Evolutionary conservation across 2,113 vertebrate species (phyloP).

Genomic region (Lepidothrix coronata): DNA sequence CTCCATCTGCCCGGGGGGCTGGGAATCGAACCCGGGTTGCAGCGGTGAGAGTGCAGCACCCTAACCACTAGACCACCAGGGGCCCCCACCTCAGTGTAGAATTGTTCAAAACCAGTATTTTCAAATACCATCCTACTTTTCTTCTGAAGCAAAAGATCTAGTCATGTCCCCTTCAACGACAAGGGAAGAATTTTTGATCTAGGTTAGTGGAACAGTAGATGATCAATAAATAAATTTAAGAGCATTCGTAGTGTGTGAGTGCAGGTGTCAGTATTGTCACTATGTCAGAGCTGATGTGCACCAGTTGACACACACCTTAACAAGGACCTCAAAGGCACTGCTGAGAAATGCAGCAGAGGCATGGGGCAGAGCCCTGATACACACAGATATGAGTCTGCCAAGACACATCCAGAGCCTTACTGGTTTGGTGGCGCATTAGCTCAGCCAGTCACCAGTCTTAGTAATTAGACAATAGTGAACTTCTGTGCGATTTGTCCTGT

Average conservation of each 20-base stretch:
- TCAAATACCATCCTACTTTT: neutral
- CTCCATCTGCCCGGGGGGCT: no score
- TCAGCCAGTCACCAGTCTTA: neutral
- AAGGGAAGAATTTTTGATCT: neutral
- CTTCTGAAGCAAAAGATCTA: neutral
- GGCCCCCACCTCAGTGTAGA: neutral
- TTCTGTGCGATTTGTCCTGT: neutral
- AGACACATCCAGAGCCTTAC: neutral
- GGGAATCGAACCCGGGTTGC: no score
- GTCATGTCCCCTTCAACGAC: neutral
- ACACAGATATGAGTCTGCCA: neutral
- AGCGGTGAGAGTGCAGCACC: no score
- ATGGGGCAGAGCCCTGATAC: neutral
- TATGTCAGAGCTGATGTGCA: rapidly evolving
- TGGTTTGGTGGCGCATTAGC: neutral
- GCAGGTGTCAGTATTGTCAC: neutral
- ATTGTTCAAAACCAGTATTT: neutral
- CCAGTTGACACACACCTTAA: neutral
- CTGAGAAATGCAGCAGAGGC: neutral
- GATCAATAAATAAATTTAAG: neutral
- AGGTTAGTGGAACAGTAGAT: neutral
- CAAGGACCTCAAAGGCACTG: neutral
- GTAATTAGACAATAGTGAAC: neutral
- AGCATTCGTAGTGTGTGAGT: neutral
- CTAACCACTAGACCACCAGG: no score